Evolutionary conservation across 2,797 vertebrate species (phyloP).

Genomic region (Helicolenus hilgendorfi): DNA sequence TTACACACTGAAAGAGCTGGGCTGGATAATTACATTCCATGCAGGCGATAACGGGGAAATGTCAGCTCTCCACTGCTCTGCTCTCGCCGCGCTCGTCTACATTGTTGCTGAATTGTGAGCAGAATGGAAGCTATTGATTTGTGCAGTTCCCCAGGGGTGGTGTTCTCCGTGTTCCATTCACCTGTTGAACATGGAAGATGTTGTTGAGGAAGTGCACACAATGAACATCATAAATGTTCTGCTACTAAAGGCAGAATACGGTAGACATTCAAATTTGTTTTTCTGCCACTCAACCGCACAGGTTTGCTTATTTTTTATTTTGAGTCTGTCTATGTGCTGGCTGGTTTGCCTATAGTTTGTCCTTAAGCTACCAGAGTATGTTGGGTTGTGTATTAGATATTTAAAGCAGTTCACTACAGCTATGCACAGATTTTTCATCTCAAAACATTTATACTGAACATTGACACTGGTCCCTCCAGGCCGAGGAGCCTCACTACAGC

Average conservation of each 20-base stretch:
- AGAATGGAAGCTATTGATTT: slow-evolving; percentile 66
- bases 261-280: not conserved
- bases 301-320: not conserved
- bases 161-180: slow-evolving; percentile 62
- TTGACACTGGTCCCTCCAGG: not conserved
- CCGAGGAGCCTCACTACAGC: not conserved
- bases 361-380: not conserved
- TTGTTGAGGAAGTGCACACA: slow-evolving; percentile 6
- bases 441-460: not conserved
- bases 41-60: slow-evolving; percentile 87
- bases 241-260: not conserved
- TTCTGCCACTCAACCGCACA: not conserved
- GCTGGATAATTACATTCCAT: slow-evolving; percentile 88
- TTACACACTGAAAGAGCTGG: slow-evolving; percentile 51
- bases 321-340: not conserved
- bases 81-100: slow-evolving; percentile 50
- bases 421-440: not conserved
- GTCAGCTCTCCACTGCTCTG: slow-evolving; percentile 62
- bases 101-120: slow-evolving; percentile 78
- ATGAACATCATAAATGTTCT: slow-evolving; percentile 4
- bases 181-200: slow-evolving; percentile 46
- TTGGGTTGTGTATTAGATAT: not conserved
- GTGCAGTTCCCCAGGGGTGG: slow-evolving; percentile 31
- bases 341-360: not conserved
- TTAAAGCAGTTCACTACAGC: not conserved